Evolutionary conservation across 2,797 vertebrate species (phyloP).

Genomic region (Menidia menidia): DNA sequence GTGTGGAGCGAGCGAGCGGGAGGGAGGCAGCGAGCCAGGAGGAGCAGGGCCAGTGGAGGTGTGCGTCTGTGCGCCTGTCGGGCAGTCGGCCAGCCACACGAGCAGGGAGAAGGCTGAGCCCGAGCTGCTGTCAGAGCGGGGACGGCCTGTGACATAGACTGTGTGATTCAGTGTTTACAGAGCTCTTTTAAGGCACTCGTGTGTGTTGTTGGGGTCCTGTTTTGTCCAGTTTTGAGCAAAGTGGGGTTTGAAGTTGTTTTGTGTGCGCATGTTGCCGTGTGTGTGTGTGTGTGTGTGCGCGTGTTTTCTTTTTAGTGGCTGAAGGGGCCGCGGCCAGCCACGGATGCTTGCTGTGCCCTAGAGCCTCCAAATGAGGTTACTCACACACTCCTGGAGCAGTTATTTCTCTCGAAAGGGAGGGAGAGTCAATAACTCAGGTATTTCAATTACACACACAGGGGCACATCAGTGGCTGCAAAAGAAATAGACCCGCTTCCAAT

Average conservation of each 20-base stretch:
- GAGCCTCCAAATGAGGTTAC: slow-evolving; percentile 65
- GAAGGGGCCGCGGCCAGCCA: slow-evolving; percentile 31
- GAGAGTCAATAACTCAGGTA: slow-evolving; percentile 77
- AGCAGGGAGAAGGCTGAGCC: slow-evolving; percentile 53
- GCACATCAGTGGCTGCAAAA: slow-evolving; percentile 70
- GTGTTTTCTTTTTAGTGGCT: slow-evolving; percentile 31
- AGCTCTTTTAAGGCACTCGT: background rate
- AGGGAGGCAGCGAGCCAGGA: slow-evolving; percentile 50
- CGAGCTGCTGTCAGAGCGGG: slow-evolving; percentile 56
- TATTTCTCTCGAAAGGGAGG: slow-evolving; percentile 64
- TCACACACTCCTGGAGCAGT: slow-evolving; percentile 62
- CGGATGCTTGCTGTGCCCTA: slow-evolving; percentile 53
- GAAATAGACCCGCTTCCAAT: slow-evolving; percentile 63
- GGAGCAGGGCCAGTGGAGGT: slow-evolving; percentile 37
- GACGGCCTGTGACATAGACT: slow-evolving; percentile 26
- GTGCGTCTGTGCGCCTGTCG: slow-evolving; percentile 42
- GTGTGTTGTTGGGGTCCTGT: slow-evolving; percentile 12
- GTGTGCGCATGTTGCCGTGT: slow-evolving; percentile 20
- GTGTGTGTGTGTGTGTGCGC: slow-evolving; percentile 14
- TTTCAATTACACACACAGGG: slow-evolving; percentile 79
- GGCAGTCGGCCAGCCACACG: slow-evolving; percentile 63
- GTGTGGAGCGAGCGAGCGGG: slow-evolving; percentile 41
- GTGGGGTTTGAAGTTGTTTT: slow-evolving; percentile 7
- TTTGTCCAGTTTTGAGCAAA: slow-evolving; percentile 5
- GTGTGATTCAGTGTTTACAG: background rate